Evolutionary conservation across 2,797 vertebrate species (phyloP).

Genomic region (Percopsis omiscomaycus): DNA sequence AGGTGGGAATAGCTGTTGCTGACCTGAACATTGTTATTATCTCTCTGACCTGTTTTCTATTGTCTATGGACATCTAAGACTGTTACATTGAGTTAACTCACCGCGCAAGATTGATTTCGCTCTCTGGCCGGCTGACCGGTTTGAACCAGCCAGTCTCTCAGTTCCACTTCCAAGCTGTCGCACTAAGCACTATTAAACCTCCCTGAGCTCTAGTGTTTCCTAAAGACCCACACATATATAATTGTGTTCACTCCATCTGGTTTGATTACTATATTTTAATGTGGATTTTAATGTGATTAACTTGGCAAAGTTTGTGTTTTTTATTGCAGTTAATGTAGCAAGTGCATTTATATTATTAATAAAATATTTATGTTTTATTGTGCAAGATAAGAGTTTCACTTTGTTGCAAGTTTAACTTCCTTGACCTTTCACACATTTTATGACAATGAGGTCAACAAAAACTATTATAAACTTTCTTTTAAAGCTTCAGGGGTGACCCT

Average conservation of each 20-base stretch:
- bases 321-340: no score
- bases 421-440: neutral
- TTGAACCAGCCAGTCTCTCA: slow-evolving; percentile 60
- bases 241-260: slow-evolving; percentile 1
- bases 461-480: neutral
- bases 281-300: no score
- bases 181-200: slow-evolving; percentile 48
- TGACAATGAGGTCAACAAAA: neutral
- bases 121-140: slow-evolving; percentile 53
- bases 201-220: slow-evolving; percentile 42
- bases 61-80: slow-evolving; percentile 33
- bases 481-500: slow-evolving; percentile 6
- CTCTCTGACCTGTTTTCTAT: slow-evolving; percentile 23
- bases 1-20: neutral
- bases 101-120: slow-evolving; percentile 39
- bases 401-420: neutral
- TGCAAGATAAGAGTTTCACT: slow-evolving; percentile 4
- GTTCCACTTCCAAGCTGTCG: slow-evolving; percentile 42
- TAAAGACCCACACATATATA: slow-evolving; percentile 28
- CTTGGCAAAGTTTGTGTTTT: no score
- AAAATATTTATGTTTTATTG: neutral
- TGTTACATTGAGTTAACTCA: slow-evolving; percentile 37
- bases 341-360: neutral
- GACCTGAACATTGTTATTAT: slow-evolving; percentile 18
- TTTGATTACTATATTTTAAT: slow-evolving; percentile 13